These are phyloP conservation scores for Aphodius sticticus DNA, from an alignment of 2,888 invertebrate species.

Conservation along the genomic window DNA sequence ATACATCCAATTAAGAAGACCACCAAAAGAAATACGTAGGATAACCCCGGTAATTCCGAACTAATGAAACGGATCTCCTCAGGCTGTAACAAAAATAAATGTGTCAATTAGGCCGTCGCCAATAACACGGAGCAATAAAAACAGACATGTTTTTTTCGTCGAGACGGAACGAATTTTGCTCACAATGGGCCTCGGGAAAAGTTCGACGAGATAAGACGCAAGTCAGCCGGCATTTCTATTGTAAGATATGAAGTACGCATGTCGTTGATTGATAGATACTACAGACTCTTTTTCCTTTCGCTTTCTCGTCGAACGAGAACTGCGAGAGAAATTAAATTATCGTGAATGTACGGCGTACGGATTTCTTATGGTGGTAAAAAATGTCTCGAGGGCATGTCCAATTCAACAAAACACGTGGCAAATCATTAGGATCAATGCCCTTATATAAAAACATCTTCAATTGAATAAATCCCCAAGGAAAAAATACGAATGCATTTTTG, in stretches of 20 bases:
- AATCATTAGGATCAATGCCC: not conserved
- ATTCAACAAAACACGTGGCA: not conserved
- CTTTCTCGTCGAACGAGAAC: not conserved
- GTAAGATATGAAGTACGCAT: not conserved
- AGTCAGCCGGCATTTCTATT: not conserved
- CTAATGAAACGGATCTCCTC: not conserved
- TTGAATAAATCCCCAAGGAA: no score
- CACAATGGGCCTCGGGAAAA: not conserved
- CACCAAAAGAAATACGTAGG: not conserved
- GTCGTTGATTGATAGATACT: conserved; percentile 4
- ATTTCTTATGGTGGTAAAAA: not conserved
- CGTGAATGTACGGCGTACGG: not conserved
- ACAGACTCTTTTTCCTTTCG: not conserved
- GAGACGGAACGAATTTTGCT: not conserved
- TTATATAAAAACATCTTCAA: no score
- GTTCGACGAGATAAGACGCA: not conserved
- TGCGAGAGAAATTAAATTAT: not conserved
- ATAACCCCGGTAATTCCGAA: not conserved
- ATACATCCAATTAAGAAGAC: not conserved
- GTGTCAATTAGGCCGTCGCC: conserved; percentile 4
- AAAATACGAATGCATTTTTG: no score
- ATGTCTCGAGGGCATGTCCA: not conserved
- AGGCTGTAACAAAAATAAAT: not conserved
- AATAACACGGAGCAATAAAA: not conserved
- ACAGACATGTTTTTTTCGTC: not conserved